Percentiles rank a stretch among this genome's conserved stretches.
Conservation (phyloP, 2,797 vertebrate genomes). For the Avahi laniger region DNA sequence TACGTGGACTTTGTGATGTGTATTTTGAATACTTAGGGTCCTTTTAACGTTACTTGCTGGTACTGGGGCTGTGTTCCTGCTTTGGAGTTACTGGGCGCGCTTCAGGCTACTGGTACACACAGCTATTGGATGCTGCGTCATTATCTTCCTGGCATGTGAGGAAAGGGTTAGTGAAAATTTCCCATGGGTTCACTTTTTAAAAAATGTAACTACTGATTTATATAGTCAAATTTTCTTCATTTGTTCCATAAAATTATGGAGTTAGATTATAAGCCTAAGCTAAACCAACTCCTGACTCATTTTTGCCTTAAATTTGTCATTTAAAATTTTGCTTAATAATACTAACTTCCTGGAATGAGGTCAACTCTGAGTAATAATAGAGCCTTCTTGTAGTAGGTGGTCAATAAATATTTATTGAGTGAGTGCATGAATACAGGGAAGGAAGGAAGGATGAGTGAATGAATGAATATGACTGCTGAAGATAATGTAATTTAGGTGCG, state of each 20-base stretch:
- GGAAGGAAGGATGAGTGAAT: neutral
- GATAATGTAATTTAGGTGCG: neutral
- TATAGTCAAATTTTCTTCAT: neutral
- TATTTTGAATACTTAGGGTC: conserved; percentile 10
- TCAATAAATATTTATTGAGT: neutral
- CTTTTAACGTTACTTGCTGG: neutral
- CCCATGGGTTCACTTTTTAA: neutral
- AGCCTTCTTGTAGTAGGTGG: neutral
- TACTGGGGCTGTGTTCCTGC: neutral
- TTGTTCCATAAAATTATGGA: conserved; percentile 16
- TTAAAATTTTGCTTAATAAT: conserved; percentile 12
- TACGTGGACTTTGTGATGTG: neutral
- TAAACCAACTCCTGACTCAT: neutral
- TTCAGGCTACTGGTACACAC: neutral
- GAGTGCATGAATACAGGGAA: neutral
- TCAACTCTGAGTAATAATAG: conserved; percentile 10
- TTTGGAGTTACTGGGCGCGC: neutral
- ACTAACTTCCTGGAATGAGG: neutral
- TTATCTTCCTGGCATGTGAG: neutral
- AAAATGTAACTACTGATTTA: conserved; percentile 3
- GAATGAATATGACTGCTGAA: neutral
- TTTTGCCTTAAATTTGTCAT: conserved; percentile 14
- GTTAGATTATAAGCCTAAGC: neutral
- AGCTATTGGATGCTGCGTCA: neutral
- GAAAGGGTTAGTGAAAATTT: conserved; percentile 32